Base-by-base conservation (phyloP, 2,797 vertebrate species). In the Enteromius trimaculatus region DNA sequence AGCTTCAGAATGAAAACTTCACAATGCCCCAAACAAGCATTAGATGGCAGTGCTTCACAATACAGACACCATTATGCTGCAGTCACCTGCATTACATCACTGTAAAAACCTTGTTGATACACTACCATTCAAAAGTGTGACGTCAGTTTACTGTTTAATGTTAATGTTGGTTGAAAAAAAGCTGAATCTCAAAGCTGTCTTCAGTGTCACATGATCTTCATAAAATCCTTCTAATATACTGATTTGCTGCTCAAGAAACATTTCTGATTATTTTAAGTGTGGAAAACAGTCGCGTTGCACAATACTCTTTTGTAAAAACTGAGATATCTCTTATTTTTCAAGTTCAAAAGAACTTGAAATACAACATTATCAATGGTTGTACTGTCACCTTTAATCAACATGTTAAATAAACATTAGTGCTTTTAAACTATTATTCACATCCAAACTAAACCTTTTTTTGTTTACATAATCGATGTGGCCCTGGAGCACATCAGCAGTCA, bases 1-100 rank as follows among this genome's bases (percentile, higher is more conserved):
- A 62, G 6, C 31, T 39, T 58, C 4, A 55, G 55, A 5, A 64
- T 23, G 49, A 81, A 39, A 49, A 76, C 55, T n/a, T 58, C 65
- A 26, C 37, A 44, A 44, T 64, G 58, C 37, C 23, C 4, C 10
- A 64, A 62, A 47, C 58, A 47, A 47, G 75, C 55, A 64, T 77
- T 64, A 77, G 55, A 62, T 62, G 55, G 58, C 55, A 62, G 55
- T 77, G 13, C 39, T 77, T 77, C 16, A 47, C 55, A 77, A 64
- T 64, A 77, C 58, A 77, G 53, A 58, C n/a, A 9, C 9, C n/a
- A 62, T 11, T 13, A 19, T 62, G 37, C 44, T 62, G 14, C 23
- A 47, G 9, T 42, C 55, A 13, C 34, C 11, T 8, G 51, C 16
- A 74, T 74, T 53, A 34, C 51, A 53, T 53, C 60, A 66, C 77